Base-by-base conservation (phyloP, 2,797 vertebrate genomes). In the Tamandua tetradactyla region DNA sequence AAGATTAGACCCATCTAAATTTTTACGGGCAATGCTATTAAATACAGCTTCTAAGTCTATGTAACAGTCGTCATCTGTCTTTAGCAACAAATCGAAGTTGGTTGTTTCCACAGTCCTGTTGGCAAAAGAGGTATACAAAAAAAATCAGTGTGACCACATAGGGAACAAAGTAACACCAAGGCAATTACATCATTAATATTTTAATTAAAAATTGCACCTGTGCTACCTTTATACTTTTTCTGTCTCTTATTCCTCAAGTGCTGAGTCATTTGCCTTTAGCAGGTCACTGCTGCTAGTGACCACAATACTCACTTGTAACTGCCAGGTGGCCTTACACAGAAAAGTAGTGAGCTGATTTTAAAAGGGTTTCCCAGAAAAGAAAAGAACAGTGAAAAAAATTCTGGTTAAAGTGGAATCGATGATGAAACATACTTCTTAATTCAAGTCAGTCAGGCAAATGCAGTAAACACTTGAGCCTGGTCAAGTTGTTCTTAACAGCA, bases 11-110 rank as follows among this genome's bases (percentile, higher is more conserved):
- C 98, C 98, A 76, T 98, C 98, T 95, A 99, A 95, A 90, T 98
- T 98, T 97, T 98, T 99, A 86, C 98, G 98, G 97, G 98, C 98
- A 89, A 99, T 99, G 97, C 99, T 99, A 97, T 98, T 98, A 97
- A 99, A 98, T 27, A 99, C 98, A 0, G 99, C 98, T 95, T 99
- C 99, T 94, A 99, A 96, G 94, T 99, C 99, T 93, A 99, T 98
- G 97, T 99, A 99, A 97, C 99, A 99, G 98, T 99, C 99, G 76
- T 99, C 99, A 97, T 99, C 99, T 0, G 99, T 99, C 98, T 99
- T 99, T 96, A 99, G 98, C 97, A 99, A 97, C 95, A 99, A 98
- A 95, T 98, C 98, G 95, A 99, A 99, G 97, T 98, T 99, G 20
- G 98, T 97, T 40, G 99, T 99, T 96, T 98, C 98, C 93, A 99